Evolutionary conservation across 2,888 invertebrate species (phyloP).

Genomic region (Stenotaenia linearis): DNA sequence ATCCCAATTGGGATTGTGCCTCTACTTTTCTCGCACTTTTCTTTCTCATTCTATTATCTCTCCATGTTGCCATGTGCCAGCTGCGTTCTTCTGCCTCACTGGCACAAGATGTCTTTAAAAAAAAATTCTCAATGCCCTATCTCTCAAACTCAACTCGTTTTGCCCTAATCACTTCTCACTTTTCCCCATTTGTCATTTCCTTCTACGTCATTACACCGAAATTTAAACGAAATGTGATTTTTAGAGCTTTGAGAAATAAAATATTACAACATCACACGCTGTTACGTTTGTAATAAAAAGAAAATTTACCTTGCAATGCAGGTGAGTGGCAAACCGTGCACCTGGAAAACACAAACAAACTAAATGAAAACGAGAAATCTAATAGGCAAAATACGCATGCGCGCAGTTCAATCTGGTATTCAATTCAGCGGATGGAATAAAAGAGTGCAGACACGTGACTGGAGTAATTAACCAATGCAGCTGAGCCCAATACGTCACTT

Average conservation of each 20-base stretch:
- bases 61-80: not conserved
- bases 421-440: not conserved
- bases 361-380: not conserved
- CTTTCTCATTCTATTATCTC: constrained; percentile 2
- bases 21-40: not conserved
- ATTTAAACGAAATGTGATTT: not conserved
- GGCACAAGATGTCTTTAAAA: not conserved
- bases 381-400: not conserved
- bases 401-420: not conserved
- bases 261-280: too few relatives aligned
- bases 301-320: not conserved
- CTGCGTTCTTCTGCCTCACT: constrained; percentile 4
- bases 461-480: not conserved
- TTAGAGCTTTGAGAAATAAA: too few relatives aligned
- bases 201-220: not conserved
- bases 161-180: not conserved
- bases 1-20: not conserved
- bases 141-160: not conserved
- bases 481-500: not conserved
- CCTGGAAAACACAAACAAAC: not conserved
- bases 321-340: not conserved
- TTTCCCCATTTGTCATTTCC: not conserved
- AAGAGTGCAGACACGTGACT: not conserved
- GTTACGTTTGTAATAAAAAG: not conserved
- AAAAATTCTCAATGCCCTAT: too few relatives aligned